A percentile compares a stretch with the other conserved stretches of the same genome.
These are phyloP conservation scores for Ophion obscuratus DNA, from an alignment of 2,888 invertebrate genomes.

Conservation along the genomic window DNA sequence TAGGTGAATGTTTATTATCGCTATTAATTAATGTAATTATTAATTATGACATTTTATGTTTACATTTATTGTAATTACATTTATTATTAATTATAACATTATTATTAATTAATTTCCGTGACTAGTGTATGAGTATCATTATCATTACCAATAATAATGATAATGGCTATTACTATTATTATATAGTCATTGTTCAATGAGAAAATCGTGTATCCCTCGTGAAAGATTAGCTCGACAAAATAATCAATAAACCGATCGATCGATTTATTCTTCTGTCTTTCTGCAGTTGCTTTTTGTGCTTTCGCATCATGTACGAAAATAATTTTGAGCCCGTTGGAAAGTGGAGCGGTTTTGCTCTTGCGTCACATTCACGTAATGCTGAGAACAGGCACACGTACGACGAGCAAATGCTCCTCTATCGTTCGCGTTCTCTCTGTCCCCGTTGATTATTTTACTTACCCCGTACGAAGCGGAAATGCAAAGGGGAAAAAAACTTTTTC, in stretches of 20 bases:
- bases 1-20: too few species aligned
- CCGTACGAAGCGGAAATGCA: slow-evolving; percentile 24
- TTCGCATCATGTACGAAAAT: slow-evolving; percentile 59
- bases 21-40: too few species aligned
- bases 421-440: not conserved
- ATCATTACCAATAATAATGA: not conserved
- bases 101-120: not conserved
- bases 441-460: slow-evolving; percentile 42
- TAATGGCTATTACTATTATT: too few species aligned
- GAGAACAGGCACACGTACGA: slow-evolving; percentile 18
- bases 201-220: too few species aligned
- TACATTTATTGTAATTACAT: too few species aligned
- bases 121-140: not conserved
- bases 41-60: too few species aligned
- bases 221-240: not conserved
- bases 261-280: not conserved
- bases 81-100: too few species aligned
- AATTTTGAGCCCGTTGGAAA: slow-evolving; percentile 59
- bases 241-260: slow-evolving; percentile 18
- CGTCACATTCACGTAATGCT: slow-evolving; percentile 57
- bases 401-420: not conserved
- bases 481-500: slow-evolving; percentile 19
- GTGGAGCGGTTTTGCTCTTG: slow-evolving; percentile 54
- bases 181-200: too few species aligned
- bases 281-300: slow-evolving; percentile 3